phyloP scores from a whole-genome alignment of 2,113 vertebrate genomes.

The Nyctereutes procyonoides region DNA sequence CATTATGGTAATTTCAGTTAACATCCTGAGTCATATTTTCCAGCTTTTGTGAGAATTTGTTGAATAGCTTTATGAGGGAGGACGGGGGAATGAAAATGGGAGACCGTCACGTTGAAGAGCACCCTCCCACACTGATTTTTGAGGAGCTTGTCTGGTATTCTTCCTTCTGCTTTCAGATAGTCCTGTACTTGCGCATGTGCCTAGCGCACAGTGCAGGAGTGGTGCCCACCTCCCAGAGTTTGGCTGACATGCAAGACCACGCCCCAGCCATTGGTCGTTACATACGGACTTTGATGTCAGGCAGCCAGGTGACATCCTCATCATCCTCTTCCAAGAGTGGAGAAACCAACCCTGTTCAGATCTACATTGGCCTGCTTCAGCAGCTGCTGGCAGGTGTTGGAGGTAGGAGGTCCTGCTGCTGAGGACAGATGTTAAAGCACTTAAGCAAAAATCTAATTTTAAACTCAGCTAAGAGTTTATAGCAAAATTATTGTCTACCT shows the following conservation, averaged over 20 bases:
- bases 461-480: neutral
- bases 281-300: constrained; percentile 91
- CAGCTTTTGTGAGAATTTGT: neutral
- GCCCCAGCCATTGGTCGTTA: constrained; percentile 96
- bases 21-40: neutral
- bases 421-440: neutral
- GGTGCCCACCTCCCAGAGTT: constrained; percentile 90
- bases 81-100: neutral
- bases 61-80: constrained; percentile 31
- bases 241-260: constrained; percentile 97
- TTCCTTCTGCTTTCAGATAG: constrained; percentile 88
- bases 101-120: neutral
- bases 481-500: constrained; percentile 14
- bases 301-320: constrained; percentile 83
- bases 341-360: constrained; percentile 92
- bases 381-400: constrained; percentile 95
- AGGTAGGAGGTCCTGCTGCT: constrained; percentile 86
- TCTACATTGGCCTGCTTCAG: constrained; percentile 96
- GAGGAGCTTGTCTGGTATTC: constrained; percentile 38
- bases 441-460: neutral
- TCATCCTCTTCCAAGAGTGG: constrained; percentile 88
- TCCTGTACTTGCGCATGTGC: constrained; percentile 97
- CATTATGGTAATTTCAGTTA: constrained; percentile 8
- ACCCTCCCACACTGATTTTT: neutral
- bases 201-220: constrained; percentile 95